Base-by-base conservation (phyloP, 37 sponge, comb jelly and placozoan species). In the Bolinopsis microptera region DNA sequence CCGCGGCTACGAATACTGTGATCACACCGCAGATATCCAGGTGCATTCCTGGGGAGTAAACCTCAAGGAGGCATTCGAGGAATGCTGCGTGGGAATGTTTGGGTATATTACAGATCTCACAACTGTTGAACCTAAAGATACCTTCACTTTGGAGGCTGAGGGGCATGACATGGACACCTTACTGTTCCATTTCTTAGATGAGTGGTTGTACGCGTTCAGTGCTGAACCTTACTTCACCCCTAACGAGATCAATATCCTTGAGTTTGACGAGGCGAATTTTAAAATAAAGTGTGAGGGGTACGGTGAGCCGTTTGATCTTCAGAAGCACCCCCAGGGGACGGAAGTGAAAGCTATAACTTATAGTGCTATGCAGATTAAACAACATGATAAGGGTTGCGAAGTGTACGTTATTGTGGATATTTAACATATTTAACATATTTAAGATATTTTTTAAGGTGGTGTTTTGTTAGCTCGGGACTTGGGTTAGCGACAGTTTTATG, bases 291-390 rank as follows among this genome's bases (percentile, higher is more conserved):
- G 96, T 33, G 94, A 93, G 38, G 99, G 99, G 95, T 96, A 94
- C 95, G 98, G 99, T 25, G 99, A 98, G 93, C 95, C 96, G 2
- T 98, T 98, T 94, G 96, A 96, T 93, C 93, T 98, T 18, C 76
- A 67, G 28, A 98, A 97, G 76, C 99, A 98, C 69, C 97, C 99
- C 0, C 98, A 98, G 96, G 97, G 99, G 0, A 96, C 99, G 38
- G 99, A 98, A 69, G 99, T 98, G 69, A 98, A 98, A 83, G 99
- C 99, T 8, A 97, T 98, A 68, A 98, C 99, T 2, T 98, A 98
- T 88, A 97, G 97, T 5, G 97, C 97, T 90, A 96, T 98, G 96
- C 99, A 98, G 94, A 95, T 98, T 0, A 86, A 90, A 39, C 92
- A 96, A 32, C 93, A 94, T 61, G 94, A 74, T 70, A 88, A 86